A percentile compares a stretch with the other conserved stretches of the same genome.
Conservation (phyloP, 2,888 invertebrate species). For the Hypselothyrea guttata region DNA sequence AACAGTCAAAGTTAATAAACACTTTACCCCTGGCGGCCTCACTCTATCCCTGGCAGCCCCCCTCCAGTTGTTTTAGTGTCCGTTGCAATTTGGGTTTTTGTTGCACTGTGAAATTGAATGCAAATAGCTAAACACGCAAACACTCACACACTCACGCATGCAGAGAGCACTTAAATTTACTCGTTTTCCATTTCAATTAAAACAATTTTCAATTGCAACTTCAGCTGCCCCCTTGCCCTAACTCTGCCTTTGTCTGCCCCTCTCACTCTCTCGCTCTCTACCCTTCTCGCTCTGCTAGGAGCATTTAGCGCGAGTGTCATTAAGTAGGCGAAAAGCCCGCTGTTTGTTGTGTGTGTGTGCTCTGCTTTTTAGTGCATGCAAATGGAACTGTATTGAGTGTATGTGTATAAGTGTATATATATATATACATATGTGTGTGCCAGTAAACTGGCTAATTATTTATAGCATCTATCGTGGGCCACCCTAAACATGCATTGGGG, state of each 20-base stretch:
- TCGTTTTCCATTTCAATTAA: conserved; percentile 74
- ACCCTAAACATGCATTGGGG: conserved; percentile 66
- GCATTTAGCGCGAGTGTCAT: conserved; percentile 57
- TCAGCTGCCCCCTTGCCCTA: no score
- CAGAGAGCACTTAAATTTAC: conserved; percentile 64
- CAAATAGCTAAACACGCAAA: conserved; percentile 58
- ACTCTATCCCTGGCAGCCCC: background rate
- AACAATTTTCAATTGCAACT: conserved; percentile 58
- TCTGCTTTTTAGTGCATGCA: background rate
- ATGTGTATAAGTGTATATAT: conserved; percentile 9
- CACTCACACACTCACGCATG: conserved; percentile 5
- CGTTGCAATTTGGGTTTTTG: conserved; percentile 69
- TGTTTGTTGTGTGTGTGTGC: conserved; percentile 26
- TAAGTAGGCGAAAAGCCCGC: conserved; percentile 56
- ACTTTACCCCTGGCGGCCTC: conserved; percentile 41
- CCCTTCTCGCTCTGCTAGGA: conserved; percentile 2
- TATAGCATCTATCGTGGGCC: conserved; percentile 70
- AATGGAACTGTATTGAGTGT: background rate
- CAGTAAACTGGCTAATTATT: conserved; percentile 76
- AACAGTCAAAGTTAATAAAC: conserved; percentile 75
- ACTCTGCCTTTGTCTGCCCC: no score
- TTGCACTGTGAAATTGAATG: conserved; percentile 72
- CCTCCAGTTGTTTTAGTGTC: conserved; percentile 51
- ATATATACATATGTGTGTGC: conserved; percentile 38
- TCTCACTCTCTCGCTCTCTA: no score